Evolutionary conservation across 2,113 vertebrate species (phyloP).

Genomic region (Antigone vipio): DNA sequence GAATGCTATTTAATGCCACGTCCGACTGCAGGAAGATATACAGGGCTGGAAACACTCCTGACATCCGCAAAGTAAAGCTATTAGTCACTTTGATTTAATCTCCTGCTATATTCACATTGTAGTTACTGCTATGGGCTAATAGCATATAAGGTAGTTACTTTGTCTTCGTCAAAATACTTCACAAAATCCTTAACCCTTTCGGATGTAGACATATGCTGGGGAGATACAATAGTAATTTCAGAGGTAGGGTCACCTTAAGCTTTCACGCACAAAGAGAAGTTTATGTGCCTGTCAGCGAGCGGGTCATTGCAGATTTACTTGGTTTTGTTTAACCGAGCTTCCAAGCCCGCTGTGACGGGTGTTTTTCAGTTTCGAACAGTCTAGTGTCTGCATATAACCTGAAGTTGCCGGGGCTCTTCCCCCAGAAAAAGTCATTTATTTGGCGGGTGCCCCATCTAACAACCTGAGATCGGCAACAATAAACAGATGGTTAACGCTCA

Average conservation of each 20-base stretch:
- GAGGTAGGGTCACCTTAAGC: not conserved
- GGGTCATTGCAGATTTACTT: not conserved
- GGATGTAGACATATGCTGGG: not conserved
- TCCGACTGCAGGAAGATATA: not conserved
- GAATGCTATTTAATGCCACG: not conserved
- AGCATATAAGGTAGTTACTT: not conserved
- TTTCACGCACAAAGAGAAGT: not conserved
- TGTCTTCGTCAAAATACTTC: slow-evolving; percentile 2
- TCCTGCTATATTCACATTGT: not conserved
- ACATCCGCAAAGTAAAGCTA: not conserved
- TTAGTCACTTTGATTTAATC: not conserved
- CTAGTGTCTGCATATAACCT: not conserved
- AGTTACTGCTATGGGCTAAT: not conserved
- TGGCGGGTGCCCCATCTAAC: not conserved
- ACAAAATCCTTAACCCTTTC: not conserved
- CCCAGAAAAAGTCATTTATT: not conserved
- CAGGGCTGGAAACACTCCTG: not conserved
- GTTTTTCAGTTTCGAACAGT: not conserved
- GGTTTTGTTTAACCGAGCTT: not conserved
- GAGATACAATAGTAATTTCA: not conserved
- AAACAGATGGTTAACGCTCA: not conserved
- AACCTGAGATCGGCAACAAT: not conserved
- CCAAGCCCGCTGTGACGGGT: not conserved
- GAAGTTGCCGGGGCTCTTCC: not conserved
- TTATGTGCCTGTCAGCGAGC: not conserved